A percentile compares a stretch with the other conserved stretches of the same genome.
Evolutionary conservation across 2,113 vertebrate genomes (phyloP).

Genomic region (Vidua macroura): DNA sequence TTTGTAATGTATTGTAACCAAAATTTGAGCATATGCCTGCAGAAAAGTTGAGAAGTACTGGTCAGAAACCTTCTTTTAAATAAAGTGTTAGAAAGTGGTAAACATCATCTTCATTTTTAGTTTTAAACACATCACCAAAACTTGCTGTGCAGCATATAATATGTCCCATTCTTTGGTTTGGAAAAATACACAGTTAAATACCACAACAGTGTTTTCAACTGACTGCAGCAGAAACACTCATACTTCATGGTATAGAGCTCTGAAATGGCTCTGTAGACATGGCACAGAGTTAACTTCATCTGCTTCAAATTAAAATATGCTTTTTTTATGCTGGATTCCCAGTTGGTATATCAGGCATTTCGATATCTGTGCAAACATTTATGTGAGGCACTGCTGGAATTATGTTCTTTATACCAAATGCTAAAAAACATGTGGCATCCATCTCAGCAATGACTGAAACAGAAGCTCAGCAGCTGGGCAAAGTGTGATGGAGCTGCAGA

Average conservation of each 20-base stretch:
- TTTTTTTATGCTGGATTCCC: background rate
- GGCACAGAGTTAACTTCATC: background rate
- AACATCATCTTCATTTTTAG: background rate
- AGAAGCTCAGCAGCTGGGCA: constrained; percentile 23
- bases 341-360: background rate
- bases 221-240: background rate
- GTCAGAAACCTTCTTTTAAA: background rate
- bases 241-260: background rate
- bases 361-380: background rate
- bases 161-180: background rate
- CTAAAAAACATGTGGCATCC: background rate
- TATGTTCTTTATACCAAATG: background rate
- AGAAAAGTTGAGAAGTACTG: background rate
- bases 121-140: background rate
- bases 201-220: background rate
- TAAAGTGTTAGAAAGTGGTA: background rate
- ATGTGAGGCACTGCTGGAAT: background rate
- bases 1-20: background rate
- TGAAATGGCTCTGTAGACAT: background rate
- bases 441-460: background rate
- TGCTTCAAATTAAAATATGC: background rate
- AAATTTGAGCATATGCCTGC: background rate
- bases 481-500: background rate
- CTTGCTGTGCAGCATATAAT: background rate
- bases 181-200: background rate